These are phyloP conservation scores for Suricata suricatta DNA, from an alignment of 2,113 vertebrate species.

Conservation along the genomic window DNA sequence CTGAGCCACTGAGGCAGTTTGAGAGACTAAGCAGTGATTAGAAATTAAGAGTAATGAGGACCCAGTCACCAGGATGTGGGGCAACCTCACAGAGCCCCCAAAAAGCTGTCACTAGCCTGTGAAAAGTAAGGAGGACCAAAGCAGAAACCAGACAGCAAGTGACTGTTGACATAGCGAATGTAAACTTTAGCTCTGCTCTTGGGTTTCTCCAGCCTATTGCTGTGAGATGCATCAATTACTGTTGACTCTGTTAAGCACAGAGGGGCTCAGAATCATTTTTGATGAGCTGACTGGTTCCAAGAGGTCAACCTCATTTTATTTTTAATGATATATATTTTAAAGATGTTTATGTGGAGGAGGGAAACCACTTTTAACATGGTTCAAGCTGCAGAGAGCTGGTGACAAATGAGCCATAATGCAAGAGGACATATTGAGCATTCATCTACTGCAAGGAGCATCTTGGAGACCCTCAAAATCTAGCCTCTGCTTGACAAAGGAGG, in stretches of 20 bases:
- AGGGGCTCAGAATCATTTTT: not conserved
- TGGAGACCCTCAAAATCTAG: not conserved
- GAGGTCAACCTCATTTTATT: not conserved
- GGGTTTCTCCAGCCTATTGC: not conserved
- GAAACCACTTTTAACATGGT: not conserved
- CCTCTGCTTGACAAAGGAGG: not conserved
- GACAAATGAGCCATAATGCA: not conserved
- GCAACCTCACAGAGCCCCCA: not conserved
- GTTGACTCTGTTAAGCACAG: not conserved
- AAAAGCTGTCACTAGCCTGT: not conserved
- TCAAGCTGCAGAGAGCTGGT: not conserved
- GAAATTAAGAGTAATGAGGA: not conserved
- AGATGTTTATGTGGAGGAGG: not conserved
- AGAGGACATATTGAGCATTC: not conserved
- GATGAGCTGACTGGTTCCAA: not conserved
- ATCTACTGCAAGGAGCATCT: fast-evolving
- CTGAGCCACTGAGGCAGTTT: not conserved
- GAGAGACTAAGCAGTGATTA: not conserved
- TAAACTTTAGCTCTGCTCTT: not conserved
- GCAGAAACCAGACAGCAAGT: not conserved
- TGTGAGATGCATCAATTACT: not conserved
- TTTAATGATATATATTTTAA: not conserved
- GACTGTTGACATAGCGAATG: not conserved
- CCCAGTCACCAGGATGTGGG: fast-evolving
- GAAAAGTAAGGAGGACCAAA: not conserved